Conservation (phyloP, 1,140 invertebrate species). For the Hylaeus volcanicus region DNA sequence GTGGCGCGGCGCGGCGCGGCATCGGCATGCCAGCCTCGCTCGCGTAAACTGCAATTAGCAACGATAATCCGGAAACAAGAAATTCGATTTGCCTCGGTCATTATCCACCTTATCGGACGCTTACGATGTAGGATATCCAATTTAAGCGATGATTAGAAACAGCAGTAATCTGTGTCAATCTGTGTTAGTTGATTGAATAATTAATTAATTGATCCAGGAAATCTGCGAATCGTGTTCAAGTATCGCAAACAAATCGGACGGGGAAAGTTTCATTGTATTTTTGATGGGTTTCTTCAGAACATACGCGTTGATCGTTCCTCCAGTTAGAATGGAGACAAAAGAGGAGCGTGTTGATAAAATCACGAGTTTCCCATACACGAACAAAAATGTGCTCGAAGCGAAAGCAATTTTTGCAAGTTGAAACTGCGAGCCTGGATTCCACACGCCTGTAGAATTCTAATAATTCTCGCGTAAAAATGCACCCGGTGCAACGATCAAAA, state of each 20-base stretch:
- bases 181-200: constrained; percentile 1
- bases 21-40: background rate
- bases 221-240: background rate
- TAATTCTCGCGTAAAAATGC: background rate
- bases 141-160: constrained; percentile 58
- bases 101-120: constrained; percentile 60
- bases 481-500: no score
- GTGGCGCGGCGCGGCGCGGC: no score
- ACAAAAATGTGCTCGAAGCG: background rate
- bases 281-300: no score
- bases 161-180: constrained; percentile 21
- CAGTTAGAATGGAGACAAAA: background rate
- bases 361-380: background rate
- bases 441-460: no score
- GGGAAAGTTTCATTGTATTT: no score
- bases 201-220: constrained; percentile 51
- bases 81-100: constrained; percentile 53
- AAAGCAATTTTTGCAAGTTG: background rate
- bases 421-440: no score
- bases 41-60: constrained; percentile 46
- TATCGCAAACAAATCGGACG: no score
- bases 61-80: constrained; percentile 44
- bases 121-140: constrained; percentile 48
- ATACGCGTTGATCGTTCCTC: background rate
- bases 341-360: background rate